Conservation (phyloP, 2,888 invertebrate species). For the Sericinus montela region DNA sequence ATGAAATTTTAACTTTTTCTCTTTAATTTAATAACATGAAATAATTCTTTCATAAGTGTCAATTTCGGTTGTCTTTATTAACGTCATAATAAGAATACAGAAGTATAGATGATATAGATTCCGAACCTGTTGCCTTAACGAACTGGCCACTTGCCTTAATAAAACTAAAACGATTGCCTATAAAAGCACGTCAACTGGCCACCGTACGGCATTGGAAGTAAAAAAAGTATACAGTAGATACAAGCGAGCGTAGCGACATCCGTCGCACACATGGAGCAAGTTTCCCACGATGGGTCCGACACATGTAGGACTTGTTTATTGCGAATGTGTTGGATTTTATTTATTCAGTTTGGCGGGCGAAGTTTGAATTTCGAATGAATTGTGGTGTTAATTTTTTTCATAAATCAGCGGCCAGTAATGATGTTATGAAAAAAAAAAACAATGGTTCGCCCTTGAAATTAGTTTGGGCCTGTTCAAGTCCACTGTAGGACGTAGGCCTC, state of each 20-base stretch:
- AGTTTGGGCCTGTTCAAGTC: too few relatives aligned
- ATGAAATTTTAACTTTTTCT: too few relatives aligned
- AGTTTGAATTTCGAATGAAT: conserved; percentile 7
- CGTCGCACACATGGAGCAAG: conserved; percentile 13
- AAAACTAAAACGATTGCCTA: conserved; percentile 2
- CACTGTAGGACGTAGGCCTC: too few relatives aligned
- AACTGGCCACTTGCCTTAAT: background rate
- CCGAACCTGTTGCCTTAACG: too few relatives aligned
- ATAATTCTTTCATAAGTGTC: too few relatives aligned
- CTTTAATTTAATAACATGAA: too few relatives aligned
- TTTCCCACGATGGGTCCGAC: conserved; percentile 14
- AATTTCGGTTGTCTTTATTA: too few relatives aligned
- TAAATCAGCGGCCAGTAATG: too few relatives aligned
- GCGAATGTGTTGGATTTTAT: conserved; percentile 11
- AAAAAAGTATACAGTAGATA: conserved; percentile 2
- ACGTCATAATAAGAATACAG: too few relatives aligned
- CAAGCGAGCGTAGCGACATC: conserved; percentile 3
- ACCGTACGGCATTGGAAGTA: background rate
- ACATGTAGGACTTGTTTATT: conserved; percentile 8
- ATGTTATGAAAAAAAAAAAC: too few relatives aligned
- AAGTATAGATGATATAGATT: too few relatives aligned
- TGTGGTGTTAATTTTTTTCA: background rate
- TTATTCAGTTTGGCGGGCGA: conserved; percentile 2
- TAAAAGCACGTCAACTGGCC: conserved; percentile 14
- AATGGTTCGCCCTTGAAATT: too few relatives aligned